phyloP scores from a whole-genome alignment of 2,888 invertebrate species.

The Acrobasis suavella region DNA sequence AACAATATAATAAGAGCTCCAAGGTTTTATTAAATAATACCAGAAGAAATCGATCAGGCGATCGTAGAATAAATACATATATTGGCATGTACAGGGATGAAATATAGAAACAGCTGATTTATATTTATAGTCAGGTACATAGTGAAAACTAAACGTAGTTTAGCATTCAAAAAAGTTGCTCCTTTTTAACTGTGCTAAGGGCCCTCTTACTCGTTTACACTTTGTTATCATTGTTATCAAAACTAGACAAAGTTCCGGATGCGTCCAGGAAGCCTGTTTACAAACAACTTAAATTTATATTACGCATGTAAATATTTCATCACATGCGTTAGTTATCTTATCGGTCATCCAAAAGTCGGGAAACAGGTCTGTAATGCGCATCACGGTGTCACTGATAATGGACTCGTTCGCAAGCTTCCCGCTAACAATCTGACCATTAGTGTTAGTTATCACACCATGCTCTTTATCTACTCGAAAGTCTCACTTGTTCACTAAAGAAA shows the following conservation, averaged over 20 bases:
- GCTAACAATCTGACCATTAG: constrained; percentile 6
- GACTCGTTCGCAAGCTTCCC: constrained; percentile 7
- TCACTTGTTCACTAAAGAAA: neutral
- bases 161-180: no score
- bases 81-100: no score
- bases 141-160: no score
- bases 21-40: no score
- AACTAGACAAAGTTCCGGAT: neutral
- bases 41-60: no score
- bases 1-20: no score
- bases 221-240: no score
- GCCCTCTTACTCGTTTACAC: no score
- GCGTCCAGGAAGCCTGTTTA: neutral
- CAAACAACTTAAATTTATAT: neutral
- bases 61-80: no score
- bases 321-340: constrained; percentile 2
- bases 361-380: constrained; percentile 7
- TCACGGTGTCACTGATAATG: constrained; percentile 10
- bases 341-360: constrained; percentile 4
- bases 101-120: no score
- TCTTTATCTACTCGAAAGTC: neutral
- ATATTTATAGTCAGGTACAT: no score
- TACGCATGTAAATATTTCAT: neutral
- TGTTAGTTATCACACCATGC: neutral
- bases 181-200: no score